These are phyloP conservation scores for Sorex araneus DNA, from an alignment of 2,113 vertebrate species.

Conservation along the genomic window DNA sequence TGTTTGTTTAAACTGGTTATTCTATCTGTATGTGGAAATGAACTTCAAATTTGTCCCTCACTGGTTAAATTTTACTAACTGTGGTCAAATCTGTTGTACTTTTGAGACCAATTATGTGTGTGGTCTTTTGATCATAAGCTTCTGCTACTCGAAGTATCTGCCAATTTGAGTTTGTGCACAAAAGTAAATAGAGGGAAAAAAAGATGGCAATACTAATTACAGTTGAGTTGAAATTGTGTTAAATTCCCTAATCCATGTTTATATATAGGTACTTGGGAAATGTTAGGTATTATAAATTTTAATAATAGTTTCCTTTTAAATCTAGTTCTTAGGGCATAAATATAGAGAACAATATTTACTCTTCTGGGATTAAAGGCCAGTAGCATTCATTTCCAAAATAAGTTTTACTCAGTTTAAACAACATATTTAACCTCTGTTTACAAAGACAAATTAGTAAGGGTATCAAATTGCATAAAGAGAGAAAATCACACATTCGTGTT, in stretches of 20 bases:
- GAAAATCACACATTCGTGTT: too few species aligned
- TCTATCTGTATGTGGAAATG: not conserved
- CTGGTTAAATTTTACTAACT: not conserved
- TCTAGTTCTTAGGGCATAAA: too few species aligned
- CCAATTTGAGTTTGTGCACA: not conserved
- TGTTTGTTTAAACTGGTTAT: not conserved
- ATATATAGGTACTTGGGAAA: not conserved
- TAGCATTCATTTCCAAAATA: too few species aligned
- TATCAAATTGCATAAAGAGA: too few species aligned
- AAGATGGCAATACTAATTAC: not conserved
- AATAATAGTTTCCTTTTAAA: not conserved
- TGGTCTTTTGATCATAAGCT: not conserved
- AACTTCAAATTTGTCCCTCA: not conserved
- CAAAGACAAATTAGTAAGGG: too few species aligned
- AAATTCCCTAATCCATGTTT: not conserved
- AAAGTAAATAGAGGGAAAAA: constrained; percentile 16
- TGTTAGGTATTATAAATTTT: not conserved
- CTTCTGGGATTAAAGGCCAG: too few species aligned
- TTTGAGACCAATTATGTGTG: not conserved
- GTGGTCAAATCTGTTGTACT: not conserved
- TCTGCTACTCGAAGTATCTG: not conserved
- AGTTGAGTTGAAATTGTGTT: not conserved
- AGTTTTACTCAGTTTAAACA: too few species aligned
- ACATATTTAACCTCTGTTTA: too few species aligned
- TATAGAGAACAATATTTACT: too few species aligned